Base-by-base conservation (phyloP, 2,797 vertebrate genomes). In the Nannoperca australis region DNA sequence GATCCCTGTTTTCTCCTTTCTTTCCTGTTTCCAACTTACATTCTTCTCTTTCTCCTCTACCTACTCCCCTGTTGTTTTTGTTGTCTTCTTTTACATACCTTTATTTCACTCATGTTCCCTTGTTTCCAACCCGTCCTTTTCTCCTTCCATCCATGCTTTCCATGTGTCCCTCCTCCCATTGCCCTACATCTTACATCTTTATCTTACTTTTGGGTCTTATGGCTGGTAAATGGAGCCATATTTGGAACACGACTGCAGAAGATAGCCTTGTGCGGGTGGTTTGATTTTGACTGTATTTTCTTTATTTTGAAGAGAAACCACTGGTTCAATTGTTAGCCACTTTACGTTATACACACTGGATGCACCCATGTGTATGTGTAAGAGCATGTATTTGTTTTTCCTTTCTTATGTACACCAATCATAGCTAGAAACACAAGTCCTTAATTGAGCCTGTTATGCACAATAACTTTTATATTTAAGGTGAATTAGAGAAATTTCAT, bases 211-310 rank as follows among this genome's bases (percentile, higher is more conserved):
- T 14, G 44, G 45, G 1, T 51, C 40, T 75, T 36, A 56, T 63
- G 34, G 56, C 58, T 51, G 32, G 22, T n/a, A n/a, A 17, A 58
- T 36, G 22, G 0, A 50, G 45, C 40, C 18, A 51, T 42, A 44
- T 62, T 12, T 61, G 22, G 32, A 75, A 63, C 7, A 50, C 34
- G 34, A 24, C 38, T 34, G 15, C 14, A 44, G 27, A 61, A 50
- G 47, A 80, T 34, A 55, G 32, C 3, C 27, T 30, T 58, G 32
- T 42, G 69, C 73, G 63, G 66, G 54, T 60, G 64, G 45, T 70
- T 69, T 64, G 34, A 67, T 72, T 82, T 54, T 60, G 20, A 80
- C 49, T 60, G 42, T 38, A 20, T 69, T 55, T 83, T 36, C 44
- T 59, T 60, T 32, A 50, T 78, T 61, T 71, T 49, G 6, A 75